These are phyloP conservation scores for Akabosia matsudoensis DNA, from an alignment of 1,140 invertebrate genomes.

Conservation along the genomic window DNA sequence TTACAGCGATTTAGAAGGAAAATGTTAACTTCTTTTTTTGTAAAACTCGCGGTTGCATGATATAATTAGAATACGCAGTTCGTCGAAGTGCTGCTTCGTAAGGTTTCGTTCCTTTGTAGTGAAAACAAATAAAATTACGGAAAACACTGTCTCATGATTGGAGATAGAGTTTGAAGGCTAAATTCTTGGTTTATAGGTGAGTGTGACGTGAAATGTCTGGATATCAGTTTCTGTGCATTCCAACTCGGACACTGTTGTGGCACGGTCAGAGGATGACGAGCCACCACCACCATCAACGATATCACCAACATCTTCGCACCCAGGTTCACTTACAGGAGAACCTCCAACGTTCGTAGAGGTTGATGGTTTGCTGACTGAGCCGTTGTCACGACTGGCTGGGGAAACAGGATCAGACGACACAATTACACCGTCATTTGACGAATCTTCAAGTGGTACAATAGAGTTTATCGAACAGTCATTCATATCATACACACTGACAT, in stretches of 20 bases:
- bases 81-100: no score
- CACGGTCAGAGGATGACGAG: slow-evolving; percentile 28
- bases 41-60: no score
- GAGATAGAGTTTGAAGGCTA: slow-evolving; percentile 47
- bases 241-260: slow-evolving; percentile 48
- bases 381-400: not conserved
- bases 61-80: no score
- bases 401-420: no score
- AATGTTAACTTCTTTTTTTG: no score
- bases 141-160: not conserved
- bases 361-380: not conserved
- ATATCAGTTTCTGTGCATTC: slow-evolving; percentile 61
- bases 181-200: slow-evolving; percentile 65
- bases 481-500: no score
- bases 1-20: no score
- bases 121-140: not conserved
- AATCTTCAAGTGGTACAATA: no score
- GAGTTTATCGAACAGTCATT: no score
- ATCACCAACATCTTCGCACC: slow-evolving; percentile 19
- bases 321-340: not conserved
- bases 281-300: slow-evolving; percentile 25
- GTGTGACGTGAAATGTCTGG: slow-evolving; percentile 62
- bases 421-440: no score
- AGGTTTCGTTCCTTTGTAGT: no score
- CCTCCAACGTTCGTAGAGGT: not conserved